A percentile compares a stretch with the other conserved stretches of the same genome.
Evolutionary conservation across 2,888 invertebrate species (phyloP).

Genomic region (Pimpla rufipes): DNA sequence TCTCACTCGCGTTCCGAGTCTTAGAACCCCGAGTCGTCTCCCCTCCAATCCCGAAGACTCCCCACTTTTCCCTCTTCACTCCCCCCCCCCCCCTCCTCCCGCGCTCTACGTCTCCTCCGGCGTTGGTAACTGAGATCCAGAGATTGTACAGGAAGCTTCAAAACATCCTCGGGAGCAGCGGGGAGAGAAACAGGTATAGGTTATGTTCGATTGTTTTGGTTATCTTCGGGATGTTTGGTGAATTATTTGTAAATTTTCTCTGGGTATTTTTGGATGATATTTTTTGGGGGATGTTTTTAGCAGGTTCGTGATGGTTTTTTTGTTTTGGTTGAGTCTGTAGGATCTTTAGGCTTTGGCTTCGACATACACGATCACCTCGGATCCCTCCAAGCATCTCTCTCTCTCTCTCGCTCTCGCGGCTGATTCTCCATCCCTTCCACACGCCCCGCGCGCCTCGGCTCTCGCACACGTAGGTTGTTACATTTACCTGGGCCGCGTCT

Average conservation of each 20-base stretch:
- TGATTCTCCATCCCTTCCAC: conserved; percentile 57
- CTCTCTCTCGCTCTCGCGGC: conserved; percentile 50
- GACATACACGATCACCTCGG: conserved; percentile 51
- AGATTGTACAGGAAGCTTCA: no score
- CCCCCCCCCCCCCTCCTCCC: no score
- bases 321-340: conserved; percentile 58
- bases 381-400: conserved; percentile 35
- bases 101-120: no score
- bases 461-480: conserved; percentile 59
- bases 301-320: background rate
- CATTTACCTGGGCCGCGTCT: conserved; percentile 55
- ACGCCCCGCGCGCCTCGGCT: conserved; percentile 52
- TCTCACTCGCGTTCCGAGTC: no score
- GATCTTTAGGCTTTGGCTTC: conserved; percentile 50
- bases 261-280: background rate
- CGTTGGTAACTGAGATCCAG: no score
- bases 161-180: no score
- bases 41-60: no score
- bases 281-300: conserved; percentile 2
- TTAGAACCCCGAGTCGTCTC: no score
- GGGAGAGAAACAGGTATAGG: no score
- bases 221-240: background rate
- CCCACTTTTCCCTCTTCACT: no score
- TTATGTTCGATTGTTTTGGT: no score
- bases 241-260: background rate